A percentile compares a stretch with the other conserved stretches of the same genome.
Evolutionary conservation across 2,797 vertebrate genomes (phyloP).

Genomic region (Bovichtus variegatus): DNA sequence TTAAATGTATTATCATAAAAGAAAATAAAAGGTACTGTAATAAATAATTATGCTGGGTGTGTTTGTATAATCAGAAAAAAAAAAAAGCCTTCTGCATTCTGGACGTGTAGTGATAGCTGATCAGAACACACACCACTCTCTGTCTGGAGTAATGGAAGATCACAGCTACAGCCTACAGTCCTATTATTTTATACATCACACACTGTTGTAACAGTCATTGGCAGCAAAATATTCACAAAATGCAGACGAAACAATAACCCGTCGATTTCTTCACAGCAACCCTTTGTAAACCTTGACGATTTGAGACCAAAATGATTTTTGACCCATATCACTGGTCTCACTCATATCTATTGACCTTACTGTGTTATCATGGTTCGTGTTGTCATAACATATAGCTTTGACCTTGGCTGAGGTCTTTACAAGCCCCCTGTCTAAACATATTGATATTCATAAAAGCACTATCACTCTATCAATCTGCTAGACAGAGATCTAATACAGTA

Average conservation of each 20-base stretch:
- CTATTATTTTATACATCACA: neutral
- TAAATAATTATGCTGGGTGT: slow-evolving; percentile 16
- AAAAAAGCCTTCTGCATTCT: neutral
- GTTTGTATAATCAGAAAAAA: slow-evolving; percentile 11
- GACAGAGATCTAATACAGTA: slow-evolving; percentile 84
- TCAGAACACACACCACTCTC: neutral
- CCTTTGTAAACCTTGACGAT: neutral
- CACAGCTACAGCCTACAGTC: neutral
- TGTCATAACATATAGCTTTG: slow-evolving; percentile 81
- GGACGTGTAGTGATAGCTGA: neutral
- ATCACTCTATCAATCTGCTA: slow-evolving; percentile 83
- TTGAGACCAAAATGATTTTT: slow-evolving; percentile 14
- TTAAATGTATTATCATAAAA: slow-evolving; percentile 15
- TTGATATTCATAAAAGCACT: slow-evolving; percentile 85
- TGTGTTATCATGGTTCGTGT: slow-evolving; percentile 51
- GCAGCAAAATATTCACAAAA: slow-evolving; percentile 12
- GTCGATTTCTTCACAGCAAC: slow-evolving; percentile 2
- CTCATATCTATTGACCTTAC: slow-evolving; percentile 50
- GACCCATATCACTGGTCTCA: slow-evolving; percentile 18
- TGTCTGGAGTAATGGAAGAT: neutral
- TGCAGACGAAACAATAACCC: neutral
- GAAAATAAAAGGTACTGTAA: slow-evolving; percentile 9
- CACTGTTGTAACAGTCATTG: neutral
- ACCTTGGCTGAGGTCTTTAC: slow-evolving; percentile 81
- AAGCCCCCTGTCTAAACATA: slow-evolving; percentile 78